phyloP scores from a whole-genome alignment of 1,140 invertebrate species.

The Lasioglossum albipes region DNA sequence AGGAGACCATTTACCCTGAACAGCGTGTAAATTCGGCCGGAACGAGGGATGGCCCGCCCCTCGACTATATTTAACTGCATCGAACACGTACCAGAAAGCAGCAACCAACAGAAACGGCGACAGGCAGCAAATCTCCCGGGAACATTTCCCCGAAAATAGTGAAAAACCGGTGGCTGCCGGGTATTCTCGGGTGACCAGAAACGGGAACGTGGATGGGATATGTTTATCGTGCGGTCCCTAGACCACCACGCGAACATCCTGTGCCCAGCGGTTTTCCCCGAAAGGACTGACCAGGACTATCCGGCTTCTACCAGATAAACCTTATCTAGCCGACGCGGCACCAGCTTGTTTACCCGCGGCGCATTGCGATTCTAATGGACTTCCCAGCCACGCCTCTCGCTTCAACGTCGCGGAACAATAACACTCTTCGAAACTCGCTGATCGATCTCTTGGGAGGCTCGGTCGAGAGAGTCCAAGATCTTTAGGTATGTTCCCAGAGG shows the following conservation, averaged over 20 bases:
- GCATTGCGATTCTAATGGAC: not conserved
- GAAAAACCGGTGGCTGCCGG: not conserved
- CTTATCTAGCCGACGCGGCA: slow-evolving; percentile 22
- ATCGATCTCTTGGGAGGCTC: no score
- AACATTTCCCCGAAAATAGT: not conserved
- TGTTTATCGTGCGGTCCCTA: not conserved
- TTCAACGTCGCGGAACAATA: no score
- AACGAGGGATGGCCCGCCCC: slow-evolving; percentile 5
- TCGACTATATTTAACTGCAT: not conserved
- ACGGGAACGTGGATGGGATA: not conserved
- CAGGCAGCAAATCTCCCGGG: slow-evolving; percentile 5
- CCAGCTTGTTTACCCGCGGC: slow-evolving; percentile 12
- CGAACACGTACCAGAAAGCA: no score
- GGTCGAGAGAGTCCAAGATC: no score
- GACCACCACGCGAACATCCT: slow-evolving; percentile 12
- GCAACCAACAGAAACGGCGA: no score
- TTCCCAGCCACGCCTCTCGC: slow-evolving; percentile 19
- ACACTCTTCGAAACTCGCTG: no score
- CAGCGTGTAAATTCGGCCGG: not conserved
- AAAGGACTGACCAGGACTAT: slow-evolving; percentile 25
- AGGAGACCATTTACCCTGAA: not conserved
- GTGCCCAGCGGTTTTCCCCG: slow-evolving; percentile 23
- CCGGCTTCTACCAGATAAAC: slow-evolving; percentile 26
- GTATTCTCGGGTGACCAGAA: not conserved
- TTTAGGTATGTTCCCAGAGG: no score